A percentile compares a stretch with the other conserved stretches of the same genome.
Conservation (phyloP, 2,888 invertebrate genomes). For the Halictus ligatus region DNA sequence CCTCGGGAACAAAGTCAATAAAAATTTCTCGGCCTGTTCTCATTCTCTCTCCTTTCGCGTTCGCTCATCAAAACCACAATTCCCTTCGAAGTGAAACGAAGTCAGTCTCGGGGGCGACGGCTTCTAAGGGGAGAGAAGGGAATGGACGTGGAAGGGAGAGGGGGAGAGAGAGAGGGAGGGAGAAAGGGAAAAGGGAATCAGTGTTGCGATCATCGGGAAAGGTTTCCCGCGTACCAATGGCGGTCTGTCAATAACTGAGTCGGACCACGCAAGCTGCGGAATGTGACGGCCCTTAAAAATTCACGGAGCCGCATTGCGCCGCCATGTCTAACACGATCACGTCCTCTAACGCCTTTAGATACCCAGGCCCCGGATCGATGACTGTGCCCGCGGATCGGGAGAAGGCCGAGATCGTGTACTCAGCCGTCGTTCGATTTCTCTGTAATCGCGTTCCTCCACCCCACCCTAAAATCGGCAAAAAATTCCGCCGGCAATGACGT, state of each 20-base stretch:
- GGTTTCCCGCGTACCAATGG: slow-evolving; percentile 14
- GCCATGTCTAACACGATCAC: slow-evolving; percentile 62
- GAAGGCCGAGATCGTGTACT: slow-evolving; percentile 13
- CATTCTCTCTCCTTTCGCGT: not conserved
- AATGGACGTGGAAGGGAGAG: no score
- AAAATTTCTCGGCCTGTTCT: not conserved
- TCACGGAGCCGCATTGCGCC: slow-evolving; percentile 62
- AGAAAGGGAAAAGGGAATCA: not conserved
- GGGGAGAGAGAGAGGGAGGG: no score
- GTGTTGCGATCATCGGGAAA: slow-evolving; percentile 6
- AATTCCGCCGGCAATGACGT: not conserved
- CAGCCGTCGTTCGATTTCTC: slow-evolving; percentile 40
- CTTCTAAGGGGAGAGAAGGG: not conserved
- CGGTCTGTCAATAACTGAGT: slow-evolving; percentile 47
- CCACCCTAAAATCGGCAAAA: not conserved
- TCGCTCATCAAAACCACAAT: not conserved
- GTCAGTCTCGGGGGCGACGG: not conserved
- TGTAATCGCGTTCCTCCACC: slow-evolving; percentile 45
- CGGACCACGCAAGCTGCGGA: not conserved
- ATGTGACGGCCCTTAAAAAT: slow-evolving; percentile 65
- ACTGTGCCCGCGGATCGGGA: slow-evolving; percentile 21
- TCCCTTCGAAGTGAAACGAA: slow-evolving; percentile 3
- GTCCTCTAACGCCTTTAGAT: slow-evolving; percentile 55
- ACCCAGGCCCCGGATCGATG: slow-evolving; percentile 53
- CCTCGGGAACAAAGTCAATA: not conserved